These are phyloP conservation scores for Holcopasites calliopsidis DNA, from an alignment of 1,140 invertebrate genomes.

Conservation along the genomic window DNA sequence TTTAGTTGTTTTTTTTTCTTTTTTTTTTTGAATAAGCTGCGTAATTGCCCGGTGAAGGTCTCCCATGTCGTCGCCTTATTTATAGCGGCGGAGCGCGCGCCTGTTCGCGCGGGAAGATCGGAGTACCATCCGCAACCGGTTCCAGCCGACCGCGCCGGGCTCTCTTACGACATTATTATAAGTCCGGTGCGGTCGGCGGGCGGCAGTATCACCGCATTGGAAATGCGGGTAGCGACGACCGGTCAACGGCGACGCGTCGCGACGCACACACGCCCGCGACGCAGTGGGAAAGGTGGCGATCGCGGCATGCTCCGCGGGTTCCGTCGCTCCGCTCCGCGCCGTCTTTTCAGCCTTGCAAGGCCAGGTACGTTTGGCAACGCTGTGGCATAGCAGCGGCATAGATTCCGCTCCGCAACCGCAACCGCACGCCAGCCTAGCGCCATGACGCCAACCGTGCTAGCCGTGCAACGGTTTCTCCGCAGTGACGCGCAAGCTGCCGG, in stretches of 20 bases:
- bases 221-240: conserved; percentile 5
- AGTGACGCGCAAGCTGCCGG: conserved; percentile 71
- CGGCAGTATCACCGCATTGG: conserved; percentile 25
- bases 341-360: conserved; percentile 38
- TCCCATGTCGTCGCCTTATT: conserved; percentile 12
- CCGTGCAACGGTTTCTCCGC: conserved; percentile 72
- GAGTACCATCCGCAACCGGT: conserved; percentile 30
- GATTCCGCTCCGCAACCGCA: conserved; percentile 75
- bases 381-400: conserved; percentile 65
- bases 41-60: background rate
- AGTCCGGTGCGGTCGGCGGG: conserved; percentile 30
- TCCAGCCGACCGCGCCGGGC: conserved; percentile 26
- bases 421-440: conserved; percentile 64
- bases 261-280: background rate
- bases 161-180: conserved; percentile 32
- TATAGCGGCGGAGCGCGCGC: conserved; percentile 1
- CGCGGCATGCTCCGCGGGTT: conserved; percentile 26
- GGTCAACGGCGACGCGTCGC: conserved; percentile 5
- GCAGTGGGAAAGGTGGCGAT: conserved; percentile 19
- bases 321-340: conserved; percentile 12
- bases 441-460: conserved; percentile 54
- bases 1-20: too few species aligned
- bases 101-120: background rate
- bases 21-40: too few species aligned
- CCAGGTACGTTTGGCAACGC: conserved; percentile 56